These are phyloP conservation scores for Cyclina sinensis DNA, from an alignment of 1,140 invertebrate species.

Conservation along the genomic window DNA sequence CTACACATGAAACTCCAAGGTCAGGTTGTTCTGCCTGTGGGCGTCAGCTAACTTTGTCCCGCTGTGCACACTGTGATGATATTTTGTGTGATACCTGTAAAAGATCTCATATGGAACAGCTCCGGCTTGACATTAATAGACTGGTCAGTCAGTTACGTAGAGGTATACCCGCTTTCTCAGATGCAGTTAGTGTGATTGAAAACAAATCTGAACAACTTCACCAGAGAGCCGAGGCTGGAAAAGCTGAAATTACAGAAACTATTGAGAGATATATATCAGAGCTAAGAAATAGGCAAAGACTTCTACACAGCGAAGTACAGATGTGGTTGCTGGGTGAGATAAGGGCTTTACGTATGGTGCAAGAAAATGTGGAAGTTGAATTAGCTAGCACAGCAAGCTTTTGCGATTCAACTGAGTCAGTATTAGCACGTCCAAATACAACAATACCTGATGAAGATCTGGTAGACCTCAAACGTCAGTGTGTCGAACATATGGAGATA, in stretches of 20 bases:
- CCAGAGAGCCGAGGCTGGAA: conserved; percentile 76
- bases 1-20: conserved; percentile 32
- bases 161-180: conserved; percentile 90
- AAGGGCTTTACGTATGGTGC: conserved; percentile 93
- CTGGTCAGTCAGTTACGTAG: conserved; percentile 95
- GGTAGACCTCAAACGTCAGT: conserved; percentile 80
- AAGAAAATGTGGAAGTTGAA: conserved; percentile 97
- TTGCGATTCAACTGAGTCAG: conserved; percentile 98
- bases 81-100: conserved; percentile 96
- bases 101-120: conserved; percentile 97
- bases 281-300: conserved; percentile 95
- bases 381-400: conserved; percentile 97
- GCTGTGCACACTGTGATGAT: conserved; percentile 97
- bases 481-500: conserved; percentile 78
- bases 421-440: conserved; percentile 91
- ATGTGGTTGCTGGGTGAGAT: conserved; percentile 94
- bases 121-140: conserved; percentile 96
- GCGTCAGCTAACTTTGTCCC: conserved; percentile 96
- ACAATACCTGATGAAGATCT: conserved; percentile 83
- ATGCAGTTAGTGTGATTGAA: conserved; percentile 76
- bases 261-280: conserved; percentile 95
- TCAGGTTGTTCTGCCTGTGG: conserved; percentile 90
- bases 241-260: conserved; percentile 91
- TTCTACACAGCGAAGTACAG: conserved; percentile 95
- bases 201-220: conserved; percentile 77